Conservation (phyloP, 2,797 vertebrate species). For the Pelochelys cantorii region DNA sequence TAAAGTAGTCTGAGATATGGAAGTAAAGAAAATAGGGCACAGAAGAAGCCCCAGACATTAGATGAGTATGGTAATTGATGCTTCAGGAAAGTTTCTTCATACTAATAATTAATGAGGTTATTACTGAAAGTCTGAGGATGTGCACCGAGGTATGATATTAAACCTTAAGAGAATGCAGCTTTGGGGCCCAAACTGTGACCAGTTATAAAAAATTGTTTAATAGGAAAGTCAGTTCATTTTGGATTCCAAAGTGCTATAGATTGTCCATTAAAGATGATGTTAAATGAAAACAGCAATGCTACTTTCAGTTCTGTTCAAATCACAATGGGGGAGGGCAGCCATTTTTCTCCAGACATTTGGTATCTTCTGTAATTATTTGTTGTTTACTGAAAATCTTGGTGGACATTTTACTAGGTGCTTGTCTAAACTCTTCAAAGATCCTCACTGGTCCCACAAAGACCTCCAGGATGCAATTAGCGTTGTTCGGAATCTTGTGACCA, state of each 20-base stretch:
- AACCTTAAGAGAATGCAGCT: neutral
- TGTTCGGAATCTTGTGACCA: slow-evolving; percentile 49
- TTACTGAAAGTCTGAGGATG: neutral
- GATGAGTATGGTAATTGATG: neutral
- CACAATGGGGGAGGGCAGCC: neutral
- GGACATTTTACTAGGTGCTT: slow-evolving; percentile 70
- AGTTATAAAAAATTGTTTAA: neutral
- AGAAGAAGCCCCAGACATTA: neutral
- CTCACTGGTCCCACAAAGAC: slow-evolving; percentile 70
- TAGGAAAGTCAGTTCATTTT: neutral
- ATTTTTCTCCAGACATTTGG: neutral
- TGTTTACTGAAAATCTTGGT: neutral
- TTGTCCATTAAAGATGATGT: neutral
- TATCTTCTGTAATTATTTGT: neutral
- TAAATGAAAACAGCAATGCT: neutral
- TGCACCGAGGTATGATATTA: neutral
- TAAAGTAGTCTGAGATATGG: neutral
- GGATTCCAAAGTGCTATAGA: neutral
- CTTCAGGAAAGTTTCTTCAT: neutral
- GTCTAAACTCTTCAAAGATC: slow-evolving; percentile 73
- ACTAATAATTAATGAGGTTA: too few relatives aligned
- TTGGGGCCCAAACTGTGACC: neutral
- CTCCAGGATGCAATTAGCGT: slow-evolving; percentile 49
- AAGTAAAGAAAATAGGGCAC: neutral
- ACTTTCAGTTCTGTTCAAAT: neutral